A percentile compares a stretch with the other conserved stretches of the same genome.
These are phyloP conservation scores for Bicyclus anynana DNA, from an alignment of 1,140 invertebrate genomes.

Conservation along the genomic window DNA sequence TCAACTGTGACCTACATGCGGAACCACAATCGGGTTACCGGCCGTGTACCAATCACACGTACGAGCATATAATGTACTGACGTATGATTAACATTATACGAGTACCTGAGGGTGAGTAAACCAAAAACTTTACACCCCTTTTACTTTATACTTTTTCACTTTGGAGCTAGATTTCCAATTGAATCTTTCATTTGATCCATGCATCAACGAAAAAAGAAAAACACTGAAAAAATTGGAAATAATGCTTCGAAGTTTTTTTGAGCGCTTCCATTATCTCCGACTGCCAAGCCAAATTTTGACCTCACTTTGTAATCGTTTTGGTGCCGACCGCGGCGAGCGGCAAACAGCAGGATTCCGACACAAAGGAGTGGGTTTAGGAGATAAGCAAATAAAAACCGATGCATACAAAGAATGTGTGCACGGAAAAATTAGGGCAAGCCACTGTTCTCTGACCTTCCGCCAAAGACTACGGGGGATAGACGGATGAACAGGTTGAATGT, in stretches of 20 bases:
- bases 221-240: not conserved
- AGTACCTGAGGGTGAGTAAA: no score
- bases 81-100: no score
- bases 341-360: constrained; percentile 11
- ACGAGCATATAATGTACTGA: no score
- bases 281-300: not conserved
- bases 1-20: no score
- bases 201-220: no score
- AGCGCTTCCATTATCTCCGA: not conserved
- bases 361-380: constrained; percentile 6
- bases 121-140: no score
- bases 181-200: no score
- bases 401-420: constrained; percentile 14
- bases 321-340: constrained; percentile 1
- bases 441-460: constrained; percentile 6
- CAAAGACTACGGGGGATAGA: not conserved
- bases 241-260: not conserved
- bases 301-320: constrained; percentile 12
- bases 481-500: no score
- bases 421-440: constrained; percentile 13
- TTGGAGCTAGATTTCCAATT: no score
- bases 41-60: no score
- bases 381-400: constrained; percentile 21
- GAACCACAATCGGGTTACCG: no score
- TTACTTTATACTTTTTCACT: no score